A percentile compares a stretch with the other conserved stretches of the same genome.
phyloP scores from a whole-genome alignment of 2,113 vertebrate genomes.

The Ardeotis arabs region DNA sequence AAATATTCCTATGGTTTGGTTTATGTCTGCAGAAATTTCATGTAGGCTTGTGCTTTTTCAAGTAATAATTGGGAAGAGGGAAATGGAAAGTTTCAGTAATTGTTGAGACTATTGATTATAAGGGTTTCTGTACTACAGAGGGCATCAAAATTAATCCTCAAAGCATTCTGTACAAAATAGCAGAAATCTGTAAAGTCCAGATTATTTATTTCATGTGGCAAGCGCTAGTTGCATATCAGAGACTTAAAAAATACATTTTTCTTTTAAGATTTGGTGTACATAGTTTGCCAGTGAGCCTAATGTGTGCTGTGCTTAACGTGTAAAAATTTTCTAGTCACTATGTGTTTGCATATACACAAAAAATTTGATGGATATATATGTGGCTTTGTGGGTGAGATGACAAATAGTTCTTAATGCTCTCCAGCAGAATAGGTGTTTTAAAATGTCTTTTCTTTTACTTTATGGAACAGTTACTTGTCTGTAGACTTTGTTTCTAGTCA shows the following conservation, averaged over 20 bases:
- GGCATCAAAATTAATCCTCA: constrained; percentile 43
- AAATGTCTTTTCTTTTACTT: background rate
- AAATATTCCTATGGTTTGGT: background rate
- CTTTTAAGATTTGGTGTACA: background rate
- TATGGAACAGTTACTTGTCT: background rate
- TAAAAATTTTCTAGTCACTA: background rate
- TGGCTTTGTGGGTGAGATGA: background rate
- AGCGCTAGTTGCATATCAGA: background rate
- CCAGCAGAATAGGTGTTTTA: background rate
- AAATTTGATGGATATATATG: background rate
- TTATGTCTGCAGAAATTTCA: background rate
- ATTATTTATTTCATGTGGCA: background rate
- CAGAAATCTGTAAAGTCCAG: background rate
- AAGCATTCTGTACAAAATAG: constrained; percentile 10
- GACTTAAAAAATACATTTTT: background rate
- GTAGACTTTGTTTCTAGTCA: background rate
- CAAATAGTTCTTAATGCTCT: background rate
- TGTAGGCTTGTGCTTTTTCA: background rate
- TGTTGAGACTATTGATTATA: background rate
- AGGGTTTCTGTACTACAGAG: background rate
- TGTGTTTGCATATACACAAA: background rate
- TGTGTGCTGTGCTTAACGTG: background rate
- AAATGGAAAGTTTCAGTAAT: background rate
- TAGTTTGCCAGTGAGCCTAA: background rate
- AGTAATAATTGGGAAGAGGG: background rate